Base-by-base conservation (phyloP, 2,113 vertebrate species). In the Petroica traversi region DNA sequence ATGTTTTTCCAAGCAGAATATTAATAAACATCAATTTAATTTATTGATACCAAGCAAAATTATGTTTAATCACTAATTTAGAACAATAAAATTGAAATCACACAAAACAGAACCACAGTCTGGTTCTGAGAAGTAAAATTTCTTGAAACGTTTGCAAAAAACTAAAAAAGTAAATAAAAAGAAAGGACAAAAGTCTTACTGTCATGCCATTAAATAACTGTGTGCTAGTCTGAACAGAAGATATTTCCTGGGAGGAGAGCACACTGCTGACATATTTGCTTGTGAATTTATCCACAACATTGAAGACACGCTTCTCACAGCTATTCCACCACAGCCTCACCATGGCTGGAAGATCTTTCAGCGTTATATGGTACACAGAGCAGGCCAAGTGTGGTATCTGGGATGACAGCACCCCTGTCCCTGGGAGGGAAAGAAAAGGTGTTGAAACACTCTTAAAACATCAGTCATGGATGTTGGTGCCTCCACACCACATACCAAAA, bases 311-410 rank as follows among this genome's bases (percentile, higher is more conserved):
- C 96, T 99, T 99, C 94, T 99, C 99, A 92, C 99, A 99, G 94
- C 99, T 98, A 45, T 99, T 99, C 99, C 99, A 99, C 99, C 99
- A 99, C 45, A 99, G 98, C 8, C 99, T 98, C 78, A 99, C 99
- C 99, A 99, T 99, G 81, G 99, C 99, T 0, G 99, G 99, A 96
- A 99, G 91, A 97, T 99, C 99, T 95, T 99, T 99, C 92, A 99
- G 96, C 0, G 99, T 99, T 92, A 99, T 98, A 49, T 98, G 99
- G 97, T 99, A 99, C 66, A 99, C 99, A 1, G 98, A 98, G 93
- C 99, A 99, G 6, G 99, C 99, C 98, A 99, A 95, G 94, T 99
- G 99, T 1, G 98, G 98, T 72, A 99, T 98, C 93, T 99, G 99
- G 84, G 98, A 98, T 38, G 98, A 97, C n/a, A 99, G 92, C 4